phyloP scores from a whole-genome alignment of 92 coral and sea anemone genomes.

The Palythoa grandiflora region DNA sequence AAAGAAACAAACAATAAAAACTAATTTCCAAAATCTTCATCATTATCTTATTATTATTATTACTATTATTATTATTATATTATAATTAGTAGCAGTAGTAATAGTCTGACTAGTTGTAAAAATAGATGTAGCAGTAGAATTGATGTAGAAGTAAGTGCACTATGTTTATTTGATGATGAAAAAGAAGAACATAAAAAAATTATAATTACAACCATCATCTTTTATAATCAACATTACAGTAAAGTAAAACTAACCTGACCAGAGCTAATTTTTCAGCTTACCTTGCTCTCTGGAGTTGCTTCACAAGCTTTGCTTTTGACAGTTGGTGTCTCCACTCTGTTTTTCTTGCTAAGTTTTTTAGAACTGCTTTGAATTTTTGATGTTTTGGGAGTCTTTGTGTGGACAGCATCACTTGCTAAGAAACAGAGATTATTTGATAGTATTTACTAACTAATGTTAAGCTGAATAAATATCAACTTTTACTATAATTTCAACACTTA shows the following conservation, averaged over 20 bases:
- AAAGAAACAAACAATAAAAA: not conserved
- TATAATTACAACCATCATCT: not conserved
- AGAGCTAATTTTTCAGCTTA: not conserved
- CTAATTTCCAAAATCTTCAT: not conserved
- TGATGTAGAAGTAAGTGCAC: too few relatives aligned
- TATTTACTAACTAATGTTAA: not conserved
- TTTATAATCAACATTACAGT: not conserved
- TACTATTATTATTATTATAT: too few relatives aligned
- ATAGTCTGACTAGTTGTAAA: too few relatives aligned
- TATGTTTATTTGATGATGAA: too few relatives aligned
- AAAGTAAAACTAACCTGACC: too few relatives aligned
- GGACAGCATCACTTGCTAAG: constrained; percentile 41
- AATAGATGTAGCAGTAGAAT: too few relatives aligned
- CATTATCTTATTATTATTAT: too few relatives aligned
- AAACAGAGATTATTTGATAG: not conserved
- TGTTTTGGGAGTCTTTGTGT: constrained; percentile 25
- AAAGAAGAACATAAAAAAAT: too few relatives aligned
- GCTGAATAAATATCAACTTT: not conserved
- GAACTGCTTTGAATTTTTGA: constrained; percentile 17
- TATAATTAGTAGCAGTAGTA: too few relatives aligned
- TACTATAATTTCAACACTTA: too few relatives aligned
- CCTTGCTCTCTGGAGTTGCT: not conserved
- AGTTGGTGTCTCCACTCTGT: constrained; percentile 15
- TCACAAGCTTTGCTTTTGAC: not conserved
- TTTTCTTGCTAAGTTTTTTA: not conserved